Evolutionary conservation across 1,140 invertebrate genomes (phyloP), one percentile per base, ranked within the genome.

Genomic region (Saxidomus purpurata): DNA sequence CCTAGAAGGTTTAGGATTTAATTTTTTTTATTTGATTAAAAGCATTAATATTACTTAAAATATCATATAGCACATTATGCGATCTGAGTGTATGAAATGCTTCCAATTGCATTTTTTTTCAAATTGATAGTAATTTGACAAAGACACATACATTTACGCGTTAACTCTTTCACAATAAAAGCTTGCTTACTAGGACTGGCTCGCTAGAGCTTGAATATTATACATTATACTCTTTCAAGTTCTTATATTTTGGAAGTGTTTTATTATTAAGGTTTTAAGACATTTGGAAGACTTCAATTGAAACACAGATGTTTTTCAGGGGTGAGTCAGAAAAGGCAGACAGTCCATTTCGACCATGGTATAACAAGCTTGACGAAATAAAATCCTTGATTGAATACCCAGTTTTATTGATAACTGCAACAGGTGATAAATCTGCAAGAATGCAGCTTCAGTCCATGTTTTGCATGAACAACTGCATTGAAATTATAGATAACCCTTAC

Each of bases 371-470:
- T 81, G 79, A 49, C 3, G 49, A 81, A 81, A 25, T 34, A 3
- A 15, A 49, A 4, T 81, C 79, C 3, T 59, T 81, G 49, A 28
- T 81, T 11, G 9, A n/a, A 3, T 81, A 49, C 25, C 74, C 74
- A 8, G 2, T 77, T 8, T n/a, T 77, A 8, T 25, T 77, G 36
- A 77, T 77, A 13, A 77, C 74, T 17, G 74, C 74, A 9, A 77
- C 74, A 43, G 74, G 36, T 13, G 47, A 25, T 47, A 87, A 31
- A 67, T 34, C 76, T 19, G 59, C 85, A 59, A 81, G 89, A 38
- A 88, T 15, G 74, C 31, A 87, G 77, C 55, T 88, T 19, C 59
- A 87, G 80, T n/a, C n/a, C n/a, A n/a, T n/a, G n/a, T n/a, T n/a
- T n/a, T n/a, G n/a, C n/a, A n/a, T n/a, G n/a, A n/a, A 59, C 55